Evolutionary conservation across 2,888 invertebrate genomes (phyloP).

Genomic region (Lasioglossum oenotherae): DNA sequence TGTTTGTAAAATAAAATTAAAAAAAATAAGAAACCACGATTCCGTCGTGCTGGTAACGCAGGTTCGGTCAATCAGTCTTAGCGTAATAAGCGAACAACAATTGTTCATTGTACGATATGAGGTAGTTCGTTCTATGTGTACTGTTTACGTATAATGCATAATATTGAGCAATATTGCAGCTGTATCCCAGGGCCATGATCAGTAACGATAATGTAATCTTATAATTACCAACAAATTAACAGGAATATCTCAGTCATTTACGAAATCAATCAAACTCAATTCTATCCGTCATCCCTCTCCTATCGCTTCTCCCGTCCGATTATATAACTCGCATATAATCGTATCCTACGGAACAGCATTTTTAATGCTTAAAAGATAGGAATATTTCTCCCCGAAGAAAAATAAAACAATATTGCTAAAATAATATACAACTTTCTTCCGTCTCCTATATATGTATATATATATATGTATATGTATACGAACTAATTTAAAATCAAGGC

Average conservation of each 20-base stretch:
- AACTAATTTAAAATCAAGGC: slow-evolving; percentile 27
- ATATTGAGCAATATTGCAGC: slow-evolving; percentile 81
- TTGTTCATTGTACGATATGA: slow-evolving; percentile 60
- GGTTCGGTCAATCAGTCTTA: slow-evolving; percentile 68
- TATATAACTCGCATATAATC: slow-evolving; percentile 41
- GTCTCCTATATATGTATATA: background rate
- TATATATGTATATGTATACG: background rate
- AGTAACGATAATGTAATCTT: slow-evolving; percentile 73
- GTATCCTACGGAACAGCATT: slow-evolving; percentile 60
- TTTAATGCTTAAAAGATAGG: slow-evolving; percentile 64
- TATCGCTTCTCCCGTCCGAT: slow-evolving; percentile 5
- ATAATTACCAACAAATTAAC: slow-evolving; percentile 78
- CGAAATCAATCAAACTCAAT: slow-evolving; percentile 60
- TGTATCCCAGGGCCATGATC: slow-evolving; percentile 79
- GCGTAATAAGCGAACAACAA: slow-evolving; percentile 57
- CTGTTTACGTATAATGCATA: slow-evolving; percentile 47
- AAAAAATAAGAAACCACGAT: slow-evolving; percentile 14
- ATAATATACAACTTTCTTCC: slow-evolving; percentile 61
- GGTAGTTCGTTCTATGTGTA: slow-evolving; percentile 65
- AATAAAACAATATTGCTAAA: slow-evolving; percentile 48
- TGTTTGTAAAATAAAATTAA: slow-evolving; percentile 51
- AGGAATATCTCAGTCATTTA: slow-evolving; percentile 76
- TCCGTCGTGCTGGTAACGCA: slow-evolving; percentile 48
- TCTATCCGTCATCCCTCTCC: background rate
- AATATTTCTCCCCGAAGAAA: slow-evolving; percentile 51